Percentiles rank a stretch among this genome's conserved stretches.
These are phyloP conservation scores for Chaetodon trifasciatus DNA, from an alignment of 2,797 vertebrate species.

Conservation along the genomic window DNA sequence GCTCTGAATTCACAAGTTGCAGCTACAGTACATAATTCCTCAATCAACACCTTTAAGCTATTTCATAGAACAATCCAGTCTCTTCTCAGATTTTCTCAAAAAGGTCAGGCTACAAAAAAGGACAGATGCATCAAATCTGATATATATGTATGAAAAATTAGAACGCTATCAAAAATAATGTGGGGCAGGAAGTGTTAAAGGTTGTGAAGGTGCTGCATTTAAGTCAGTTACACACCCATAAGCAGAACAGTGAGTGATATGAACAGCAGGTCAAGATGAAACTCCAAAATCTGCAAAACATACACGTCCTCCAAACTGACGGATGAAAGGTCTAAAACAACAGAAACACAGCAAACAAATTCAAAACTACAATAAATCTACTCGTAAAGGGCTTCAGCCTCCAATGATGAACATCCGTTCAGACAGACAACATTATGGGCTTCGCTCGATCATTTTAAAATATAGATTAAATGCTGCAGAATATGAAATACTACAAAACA, in stretches of 20 bases:
- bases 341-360: conserved; percentile 74
- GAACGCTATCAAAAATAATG: conserved; percentile 84
- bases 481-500: conserved; percentile 32
- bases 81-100: conserved; percentile 65
- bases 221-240: conserved; percentile 46
- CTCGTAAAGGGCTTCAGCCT: conserved; percentile 37
- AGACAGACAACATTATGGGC: conserved; percentile 21
- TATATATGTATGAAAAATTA: conserved; percentile 79
- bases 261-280: conserved; percentile 41
- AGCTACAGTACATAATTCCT: conserved; percentile 81
- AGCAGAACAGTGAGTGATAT: conserved; percentile 48
- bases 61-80: conserved; percentile 75
- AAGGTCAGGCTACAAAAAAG: conserved; percentile 71
- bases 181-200: conserved; percentile 80
- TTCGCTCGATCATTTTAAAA: conserved; percentile 26
- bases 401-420: conserved; percentile 20
- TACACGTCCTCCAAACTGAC: conserved; percentile 32
- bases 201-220: conserved; percentile 77
- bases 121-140: conserved; percentile 77
- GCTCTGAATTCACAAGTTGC: conserved; percentile 84
- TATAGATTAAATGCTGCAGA: conserved; percentile 46
- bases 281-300: conserved; percentile 51
- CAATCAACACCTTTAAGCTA: conserved; percentile 67
- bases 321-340: conserved; percentile 40
- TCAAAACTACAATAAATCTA: conserved; percentile 27